Percentiles rank a stretch among this genome's conserved stretches.
phyloP scores from a whole-genome alignment of 2,888 invertebrate species.

The Drosophila yooni region DNA sequence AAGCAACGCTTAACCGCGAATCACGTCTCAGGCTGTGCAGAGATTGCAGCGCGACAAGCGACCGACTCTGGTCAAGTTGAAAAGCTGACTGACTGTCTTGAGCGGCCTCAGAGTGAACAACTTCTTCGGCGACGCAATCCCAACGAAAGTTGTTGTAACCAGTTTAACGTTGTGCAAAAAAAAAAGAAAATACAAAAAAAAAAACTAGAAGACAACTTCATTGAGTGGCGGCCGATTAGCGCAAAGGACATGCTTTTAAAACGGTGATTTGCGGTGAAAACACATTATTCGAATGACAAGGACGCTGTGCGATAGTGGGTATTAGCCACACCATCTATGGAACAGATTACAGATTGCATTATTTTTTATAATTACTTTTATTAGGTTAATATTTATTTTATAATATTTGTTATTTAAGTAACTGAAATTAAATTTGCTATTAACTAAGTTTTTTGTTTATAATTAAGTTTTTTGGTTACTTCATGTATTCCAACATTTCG shows the following conservation, averaged over 20 bases:
- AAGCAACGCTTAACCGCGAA: constrained; percentile 6
- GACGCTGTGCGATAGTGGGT: constrained; percentile 20
- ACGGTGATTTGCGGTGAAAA: constrained; percentile 52
- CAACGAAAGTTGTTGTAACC: constrained; percentile 74
- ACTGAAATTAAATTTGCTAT: neutral
- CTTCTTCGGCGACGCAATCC: constrained; percentile 55
- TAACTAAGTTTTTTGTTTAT: neutral
- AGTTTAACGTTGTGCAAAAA: constrained; percentile 45
- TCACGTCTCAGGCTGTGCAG: neutral
- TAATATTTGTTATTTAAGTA: neutral
- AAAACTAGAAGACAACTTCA: neutral
- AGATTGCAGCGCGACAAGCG: constrained; percentile 35
- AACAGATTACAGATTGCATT: neutral
- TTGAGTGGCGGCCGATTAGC: constrained; percentile 45
- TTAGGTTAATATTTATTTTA: neutral
- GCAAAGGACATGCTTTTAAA: constrained; percentile 47
- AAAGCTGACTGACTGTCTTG: constrained; percentile 69
- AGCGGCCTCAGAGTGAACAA: constrained; percentile 23
- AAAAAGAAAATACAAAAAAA: neutral
- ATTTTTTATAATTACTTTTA: neutral
- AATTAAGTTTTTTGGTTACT: neutral
- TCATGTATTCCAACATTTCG: neutral
- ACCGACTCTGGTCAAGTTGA: constrained; percentile 64
- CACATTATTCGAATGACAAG: constrained; percentile 33
- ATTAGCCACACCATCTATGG: neutral